Base-by-base conservation (phyloP, 2,797 vertebrate genomes). In the Eulemur coronatus region DNA sequence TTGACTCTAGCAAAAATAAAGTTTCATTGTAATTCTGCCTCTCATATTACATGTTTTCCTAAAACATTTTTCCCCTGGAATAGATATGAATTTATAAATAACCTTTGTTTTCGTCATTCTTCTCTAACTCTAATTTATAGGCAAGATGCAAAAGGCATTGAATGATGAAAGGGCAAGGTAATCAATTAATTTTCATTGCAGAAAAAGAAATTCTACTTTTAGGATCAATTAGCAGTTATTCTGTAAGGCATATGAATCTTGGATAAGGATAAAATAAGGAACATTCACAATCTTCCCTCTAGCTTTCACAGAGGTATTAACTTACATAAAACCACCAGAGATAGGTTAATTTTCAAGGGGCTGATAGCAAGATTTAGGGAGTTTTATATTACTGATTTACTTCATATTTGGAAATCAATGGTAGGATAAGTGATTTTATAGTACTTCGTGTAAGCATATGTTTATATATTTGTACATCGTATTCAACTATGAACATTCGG, bases 31-130 rank as follows among this genome's bases (percentile, higher is more conserved):
- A 91, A 75, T 67, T 93, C 46, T 88, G 7, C 20, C 33, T 88
- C 11, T 81, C 20, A 43, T 94, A 46, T 26, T 84, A 59, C 1
- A 50, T 61, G 22, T 59, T 96, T 96, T 80, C 50, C 70, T 92
- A 79, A 89, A 94, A 61, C 4, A 1, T 61, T 50, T 14, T 41
- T 84, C 69, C 12, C 73, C 7, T 35, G n/a, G 3, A 92, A 46
- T 38, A 78, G 14, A 78, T 61, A 48, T 33, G 38, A 96, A 78
- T 82, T 82, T 95, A 82, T 75, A 70, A 97, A 80, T 89, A 43
- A 92, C 10, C 28, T 95, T 93, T 78, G 67, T 84, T 59, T 94
- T 89, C 67, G 67, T 94, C 61, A 93, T 17, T 50, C 59, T 82
- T 91, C 33, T 91, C 46, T 78, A 55, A 91, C 18, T 94, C 11